Percentiles rank a stretch among this genome's conserved stretches.
Evolutionary conservation across 2,888 invertebrate genomes (phyloP).

Genomic region (Dyspetes luteomarginatus): DNA sequence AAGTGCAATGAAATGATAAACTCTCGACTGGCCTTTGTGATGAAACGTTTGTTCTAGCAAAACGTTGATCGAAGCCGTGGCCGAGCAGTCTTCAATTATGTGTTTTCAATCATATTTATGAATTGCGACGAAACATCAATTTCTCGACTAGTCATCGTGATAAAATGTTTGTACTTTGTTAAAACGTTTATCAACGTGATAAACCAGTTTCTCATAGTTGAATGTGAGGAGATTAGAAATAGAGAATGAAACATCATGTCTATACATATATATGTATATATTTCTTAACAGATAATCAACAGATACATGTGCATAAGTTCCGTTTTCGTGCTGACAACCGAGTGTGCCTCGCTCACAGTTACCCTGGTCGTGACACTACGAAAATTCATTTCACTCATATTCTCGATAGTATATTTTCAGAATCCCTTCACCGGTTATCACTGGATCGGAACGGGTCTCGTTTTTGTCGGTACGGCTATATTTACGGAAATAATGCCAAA

Average conservation of each 20-base stretch:
- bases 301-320: constrained; percentile 95
- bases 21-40: too few species aligned
- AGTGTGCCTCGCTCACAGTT: constrained; percentile 96
- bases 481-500: constrained; percentile 92
- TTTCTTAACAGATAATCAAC: constrained; percentile 73
- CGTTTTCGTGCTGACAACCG: constrained; percentile 96
- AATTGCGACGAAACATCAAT: not conserved
- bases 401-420: constrained; percentile 97
- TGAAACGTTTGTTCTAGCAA: constrained; percentile 10
- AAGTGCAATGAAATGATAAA: too few species aligned
- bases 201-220: not conserved
- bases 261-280: not conserved
- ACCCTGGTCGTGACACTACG: constrained; percentile 97
- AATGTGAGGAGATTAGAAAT: not conserved
- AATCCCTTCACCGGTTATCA: constrained; percentile 97
- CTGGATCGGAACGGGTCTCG: constrained; percentile 95
- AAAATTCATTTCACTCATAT: constrained; percentile 97
- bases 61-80: too few species aligned
- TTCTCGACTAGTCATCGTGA: not conserved
- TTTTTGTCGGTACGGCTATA: constrained; percentile 96
- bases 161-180: constrained; percentile 2
- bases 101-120: too few species aligned
- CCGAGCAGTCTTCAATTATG: too few species aligned
- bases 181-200: not conserved
- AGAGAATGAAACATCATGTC: not conserved